Percentiles rank a stretch among this genome's conserved stretches.
phyloP scores from a whole-genome alignment of 2,113 vertebrate species.

The Sylvietta virens region DNA sequence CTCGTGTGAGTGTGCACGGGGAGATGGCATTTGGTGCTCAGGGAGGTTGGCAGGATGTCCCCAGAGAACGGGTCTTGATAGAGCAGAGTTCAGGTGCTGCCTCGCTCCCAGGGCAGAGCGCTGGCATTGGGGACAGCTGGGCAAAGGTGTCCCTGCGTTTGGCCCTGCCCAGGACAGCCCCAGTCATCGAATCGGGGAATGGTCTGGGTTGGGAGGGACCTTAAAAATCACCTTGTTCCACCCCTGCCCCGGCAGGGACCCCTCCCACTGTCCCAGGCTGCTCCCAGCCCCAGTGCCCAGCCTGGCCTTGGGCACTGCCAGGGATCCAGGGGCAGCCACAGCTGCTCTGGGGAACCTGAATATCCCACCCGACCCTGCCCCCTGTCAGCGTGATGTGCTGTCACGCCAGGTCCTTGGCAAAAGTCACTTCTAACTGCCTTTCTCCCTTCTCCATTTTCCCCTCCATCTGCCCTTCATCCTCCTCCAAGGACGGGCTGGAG shows the following conservation, averaged over 20 bases:
- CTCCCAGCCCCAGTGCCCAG: not conserved
- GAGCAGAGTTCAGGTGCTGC: not conserved
- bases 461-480: not conserved
- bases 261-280: not conserved
- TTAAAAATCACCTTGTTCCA: fast-evolving
- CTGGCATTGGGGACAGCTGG: not conserved
- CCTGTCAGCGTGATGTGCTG: not conserved
- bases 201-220: not conserved
- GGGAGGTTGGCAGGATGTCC: not conserved
- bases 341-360: not conserved
- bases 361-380: not conserved
- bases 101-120: fast-evolving
- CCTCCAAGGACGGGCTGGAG: not conserved
- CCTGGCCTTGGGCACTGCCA: not conserved
- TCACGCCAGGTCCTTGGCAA: not conserved
- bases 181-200: not conserved
- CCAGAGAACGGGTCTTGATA: not conserved
- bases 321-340: not conserved
- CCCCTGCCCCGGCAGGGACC: not conserved
- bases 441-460: not conserved
- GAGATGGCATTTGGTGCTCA: not conserved
- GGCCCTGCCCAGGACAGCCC: not conserved
- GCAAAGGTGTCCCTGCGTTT: not conserved
- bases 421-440: not conserved
- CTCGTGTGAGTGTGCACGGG: fast-evolving